phyloP scores from a whole-genome alignment of 2,888 invertebrate genomes.

The Drosophila testacea region DNA sequence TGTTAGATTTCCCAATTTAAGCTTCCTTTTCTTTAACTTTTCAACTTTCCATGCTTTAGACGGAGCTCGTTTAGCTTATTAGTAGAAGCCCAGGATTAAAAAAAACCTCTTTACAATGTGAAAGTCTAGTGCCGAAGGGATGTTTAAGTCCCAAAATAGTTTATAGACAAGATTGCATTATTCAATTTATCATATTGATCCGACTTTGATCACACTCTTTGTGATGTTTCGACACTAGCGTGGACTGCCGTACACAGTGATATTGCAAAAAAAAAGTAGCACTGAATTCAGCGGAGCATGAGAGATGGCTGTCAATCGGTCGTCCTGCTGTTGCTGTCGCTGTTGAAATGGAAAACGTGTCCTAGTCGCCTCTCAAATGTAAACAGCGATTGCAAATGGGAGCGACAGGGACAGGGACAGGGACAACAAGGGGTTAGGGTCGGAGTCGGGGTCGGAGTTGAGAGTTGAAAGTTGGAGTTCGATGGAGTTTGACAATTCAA shows the following conservation, averaged over 20 bases:
- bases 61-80: too few relatives aligned
- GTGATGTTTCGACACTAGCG: too few relatives aligned
- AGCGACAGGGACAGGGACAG: neutral
- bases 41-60: too few relatives aligned
- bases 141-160: too few relatives aligned
- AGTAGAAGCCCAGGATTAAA: too few relatives aligned
- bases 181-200: too few relatives aligned
- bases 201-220: too few relatives aligned
- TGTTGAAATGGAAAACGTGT: constrained; percentile 69
- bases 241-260: constrained; percentile 2
- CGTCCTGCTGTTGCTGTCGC: constrained; percentile 14
- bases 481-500: constrained; percentile 54
- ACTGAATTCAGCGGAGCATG: constrained; percentile 1
- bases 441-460: neutral
- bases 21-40: too few relatives aligned
- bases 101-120: too few relatives aligned
- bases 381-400: constrained; percentile 38
- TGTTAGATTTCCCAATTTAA: too few relatives aligned
- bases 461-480: neutral
- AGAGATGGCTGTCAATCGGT: constrained; percentile 61
- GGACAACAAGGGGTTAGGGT: neutral
- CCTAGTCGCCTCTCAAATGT: constrained; percentile 55
- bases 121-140: too few relatives aligned
- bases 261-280: neutral
- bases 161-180: too few relatives aligned